phyloP scores from a whole-genome alignment of 1,140 invertebrate genomes.

The Trypoxylus dichotomus region DNA sequence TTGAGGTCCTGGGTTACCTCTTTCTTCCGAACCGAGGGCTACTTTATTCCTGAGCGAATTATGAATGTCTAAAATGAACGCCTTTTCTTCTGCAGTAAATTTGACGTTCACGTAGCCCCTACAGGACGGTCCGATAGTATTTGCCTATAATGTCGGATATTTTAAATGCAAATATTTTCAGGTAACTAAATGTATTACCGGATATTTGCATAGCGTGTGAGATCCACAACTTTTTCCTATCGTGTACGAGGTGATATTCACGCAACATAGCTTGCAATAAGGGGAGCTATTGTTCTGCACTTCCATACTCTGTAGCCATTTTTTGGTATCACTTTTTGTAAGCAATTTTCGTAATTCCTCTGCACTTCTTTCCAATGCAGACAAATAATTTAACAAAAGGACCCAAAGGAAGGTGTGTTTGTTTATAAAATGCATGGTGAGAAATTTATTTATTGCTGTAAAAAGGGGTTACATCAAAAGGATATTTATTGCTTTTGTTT shows the following conservation, averaged over 20 bases:
- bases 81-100: slow-evolving; percentile 45
- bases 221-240: slow-evolving; percentile 22
- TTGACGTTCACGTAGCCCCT: slow-evolving; percentile 42
- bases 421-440: not conserved
- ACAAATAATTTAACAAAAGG: not conserved
- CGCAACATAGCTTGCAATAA: slow-evolving; percentile 26
- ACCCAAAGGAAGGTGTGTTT: not conserved
- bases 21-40: slow-evolving; percentile 54
- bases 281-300: not conserved
- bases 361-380: not conserved
- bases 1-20: slow-evolving; percentile 58
- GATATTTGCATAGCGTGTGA: slow-evolving; percentile 28
- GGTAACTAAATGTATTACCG: not conserved
- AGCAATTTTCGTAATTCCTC: slow-evolving; percentile 9
- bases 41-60: slow-evolving; percentile 57
- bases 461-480: not conserved
- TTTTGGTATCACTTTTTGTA: not conserved
- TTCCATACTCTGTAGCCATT: slow-evolving; percentile 8
- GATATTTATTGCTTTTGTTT: not conserved
- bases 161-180: not conserved
- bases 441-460: not conserved
- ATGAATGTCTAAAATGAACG: slow-evolving; percentile 51
- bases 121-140: slow-evolving; percentile 40
- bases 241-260: slow-evolving; percentile 7
- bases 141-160: slow-evolving; percentile 26